phyloP scores from a whole-genome alignment of 2,113 vertebrate genomes.

The Nibea albiflora region DNA sequence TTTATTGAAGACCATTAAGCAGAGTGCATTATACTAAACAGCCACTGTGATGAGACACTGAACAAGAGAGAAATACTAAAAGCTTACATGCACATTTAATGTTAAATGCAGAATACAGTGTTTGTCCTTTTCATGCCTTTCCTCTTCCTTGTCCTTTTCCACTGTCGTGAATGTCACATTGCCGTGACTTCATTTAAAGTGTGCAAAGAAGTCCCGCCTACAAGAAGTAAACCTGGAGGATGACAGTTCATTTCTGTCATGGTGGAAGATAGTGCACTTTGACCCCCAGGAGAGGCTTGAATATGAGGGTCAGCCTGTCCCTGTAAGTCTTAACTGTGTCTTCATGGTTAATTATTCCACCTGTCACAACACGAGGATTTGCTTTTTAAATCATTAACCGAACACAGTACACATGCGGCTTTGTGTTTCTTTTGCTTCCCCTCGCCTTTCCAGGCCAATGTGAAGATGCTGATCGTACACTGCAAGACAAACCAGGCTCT shows the following conservation, averaged over 20 bases:
- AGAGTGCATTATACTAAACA: background rate
- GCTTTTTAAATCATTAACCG: background rate
- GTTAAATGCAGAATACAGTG: background rate
- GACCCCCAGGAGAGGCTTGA: slow-evolving; percentile 92
- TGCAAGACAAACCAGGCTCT: slow-evolving; percentile 90
- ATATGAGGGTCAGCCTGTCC: slow-evolving; percentile 87
- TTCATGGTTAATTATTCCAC: slow-evolving; percentile 1
- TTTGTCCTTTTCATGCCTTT: background rate
- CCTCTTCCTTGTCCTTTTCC: no score
- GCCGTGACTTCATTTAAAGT: slow-evolving; percentile 54
- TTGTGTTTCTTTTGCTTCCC: background rate
- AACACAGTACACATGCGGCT: background rate
- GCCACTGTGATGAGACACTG: background rate
- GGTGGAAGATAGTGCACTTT: slow-evolving; percentile 87
- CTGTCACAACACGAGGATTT: background rate
- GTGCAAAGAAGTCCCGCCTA: slow-evolving; percentile 86
- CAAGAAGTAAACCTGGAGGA: slow-evolving; percentile 89
- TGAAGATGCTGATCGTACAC: slow-evolving; percentile 87
- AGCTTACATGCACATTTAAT: background rate
- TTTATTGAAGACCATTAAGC: background rate
- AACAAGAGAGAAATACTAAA: background rate
- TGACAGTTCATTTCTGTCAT: slow-evolving; percentile 80
- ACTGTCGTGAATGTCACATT: background rate
- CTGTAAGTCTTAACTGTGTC: slow-evolving; percentile 80
- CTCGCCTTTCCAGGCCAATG: slow-evolving; percentile 84